Evolutionary conservation across 2,797 vertebrate genomes (phyloP).

Genomic region (Moxostoma hubbsi): DNA sequence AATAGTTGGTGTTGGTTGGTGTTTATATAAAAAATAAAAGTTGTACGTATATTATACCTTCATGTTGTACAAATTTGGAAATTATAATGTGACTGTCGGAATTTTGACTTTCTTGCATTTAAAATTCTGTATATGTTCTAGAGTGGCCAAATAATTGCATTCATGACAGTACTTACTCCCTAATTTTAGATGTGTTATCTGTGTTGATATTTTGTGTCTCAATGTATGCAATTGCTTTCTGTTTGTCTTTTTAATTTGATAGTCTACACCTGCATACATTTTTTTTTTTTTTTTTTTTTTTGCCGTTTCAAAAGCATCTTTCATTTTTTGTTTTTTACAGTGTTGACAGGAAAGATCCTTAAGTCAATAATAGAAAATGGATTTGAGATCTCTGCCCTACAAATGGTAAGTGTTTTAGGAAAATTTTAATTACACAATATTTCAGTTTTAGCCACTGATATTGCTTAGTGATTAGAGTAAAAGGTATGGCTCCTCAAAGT

Average conservation of each 20-base stretch:
- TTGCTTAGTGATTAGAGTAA: neutral
- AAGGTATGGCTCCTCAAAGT: no score
- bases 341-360: slow-evolving; percentile 88
- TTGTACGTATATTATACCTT: no score
- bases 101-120: neutral
- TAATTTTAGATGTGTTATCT: neutral
- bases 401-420: slow-evolving; percentile 82
- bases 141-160: slow-evolving; percentile 6
- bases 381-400: slow-evolving; percentile 91
- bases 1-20: no score
- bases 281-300: neutral
- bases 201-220: neutral
- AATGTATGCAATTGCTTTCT: neutral
- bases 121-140: neutral
- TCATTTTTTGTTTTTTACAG: slow-evolving; percentile 69
- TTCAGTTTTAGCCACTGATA: neutral
- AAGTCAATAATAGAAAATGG: slow-evolving; percentile 85
- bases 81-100: no score
- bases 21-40: no score
- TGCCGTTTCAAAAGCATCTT: neutral
- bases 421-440: neutral
- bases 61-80: no score
- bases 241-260: neutral
- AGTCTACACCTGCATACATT: neutral
- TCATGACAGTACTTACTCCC: neutral